Evolutionary conservation across 2,888 invertebrate species (phyloP).

Genomic region (Gymnoscelis rufifasciata): DNA sequence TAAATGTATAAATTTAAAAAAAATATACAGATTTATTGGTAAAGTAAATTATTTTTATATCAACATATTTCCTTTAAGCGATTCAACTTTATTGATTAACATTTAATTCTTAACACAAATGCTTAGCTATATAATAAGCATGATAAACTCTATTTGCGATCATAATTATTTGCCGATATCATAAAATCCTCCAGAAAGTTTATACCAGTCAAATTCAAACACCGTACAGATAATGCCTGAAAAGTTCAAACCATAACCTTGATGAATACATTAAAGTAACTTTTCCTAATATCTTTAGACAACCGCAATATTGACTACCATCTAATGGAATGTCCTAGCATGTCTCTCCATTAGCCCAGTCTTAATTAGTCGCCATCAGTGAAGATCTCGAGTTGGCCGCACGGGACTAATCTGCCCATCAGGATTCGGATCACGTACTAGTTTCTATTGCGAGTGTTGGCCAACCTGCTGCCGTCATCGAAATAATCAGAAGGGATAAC

Average conservation of each 20-base stretch:
- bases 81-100: too few species aligned
- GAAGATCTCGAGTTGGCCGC: conserved; percentile 55
- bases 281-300: neutral
- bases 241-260: too few species aligned
- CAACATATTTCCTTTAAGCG: too few species aligned
- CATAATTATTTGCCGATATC: too few species aligned
- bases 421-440: conserved; percentile 64
- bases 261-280: too few species aligned
- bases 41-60: too few species aligned
- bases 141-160: too few species aligned
- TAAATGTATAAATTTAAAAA: too few species aligned
- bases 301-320: conserved; percentile 12
- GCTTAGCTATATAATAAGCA: too few species aligned
- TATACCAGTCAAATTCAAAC: neutral
- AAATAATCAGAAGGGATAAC: conserved; percentile 47
- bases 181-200: conserved; percentile 7
- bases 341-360: conserved; percentile 57
- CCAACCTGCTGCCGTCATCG: conserved; percentile 47
- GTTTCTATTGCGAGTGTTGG: conserved; percentile 64
- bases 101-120: too few species aligned
- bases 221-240: neutral
- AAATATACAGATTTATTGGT: too few species aligned
- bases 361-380: conserved; percentile 61
- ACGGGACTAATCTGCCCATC: conserved; percentile 59
- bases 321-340: conserved; percentile 30